These are phyloP conservation scores for Merodon equestris DNA, from an alignment of 2,888 invertebrate species.

Conservation along the genomic window DNA sequence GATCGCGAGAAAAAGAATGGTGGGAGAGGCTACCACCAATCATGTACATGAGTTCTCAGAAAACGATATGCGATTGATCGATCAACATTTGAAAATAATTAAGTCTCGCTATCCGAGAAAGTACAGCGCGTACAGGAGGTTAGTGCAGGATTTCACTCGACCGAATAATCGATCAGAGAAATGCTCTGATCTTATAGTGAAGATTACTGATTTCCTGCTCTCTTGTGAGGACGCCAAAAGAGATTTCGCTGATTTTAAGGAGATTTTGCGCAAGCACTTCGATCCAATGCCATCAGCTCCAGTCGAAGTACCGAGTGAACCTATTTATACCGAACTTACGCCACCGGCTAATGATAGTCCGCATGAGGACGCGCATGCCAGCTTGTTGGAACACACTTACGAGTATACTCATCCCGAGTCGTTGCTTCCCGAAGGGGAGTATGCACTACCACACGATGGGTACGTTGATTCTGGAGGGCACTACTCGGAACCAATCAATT, in stretches of 20 bases:
- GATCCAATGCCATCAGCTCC: conserved; percentile 70
- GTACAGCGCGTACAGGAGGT: conserved; percentile 71
- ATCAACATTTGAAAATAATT: conserved; percentile 72
- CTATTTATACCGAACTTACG: conserved; percentile 74
- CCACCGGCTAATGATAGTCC: too few relatives aligned
- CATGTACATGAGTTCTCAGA: conserved; percentile 72
- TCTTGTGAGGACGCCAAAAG: conserved; percentile 71
- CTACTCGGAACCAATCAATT: conserved; percentile 76
- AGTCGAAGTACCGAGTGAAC: conserved; percentile 70
- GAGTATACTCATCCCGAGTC: too few relatives aligned
- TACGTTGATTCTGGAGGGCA: conserved; percentile 71
- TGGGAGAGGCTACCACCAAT: conserved; percentile 19
- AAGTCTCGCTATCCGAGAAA: conserved; percentile 74
- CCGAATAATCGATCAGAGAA: conserved; percentile 72
- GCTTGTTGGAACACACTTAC: too few relatives aligned
- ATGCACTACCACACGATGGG: conserved; percentile 74
- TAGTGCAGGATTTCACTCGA: conserved; percentile 71
- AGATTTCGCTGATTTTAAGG: conserved; percentile 74
- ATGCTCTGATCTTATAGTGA: conserved; percentile 73
- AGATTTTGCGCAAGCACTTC: conserved; percentile 73
- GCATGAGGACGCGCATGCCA: too few relatives aligned
- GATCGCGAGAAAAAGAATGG: too few relatives aligned
- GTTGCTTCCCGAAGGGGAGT: conserved; percentile 73
- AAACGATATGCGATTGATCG: conserved; percentile 72
- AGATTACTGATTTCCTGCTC: conserved; percentile 72